phyloP scores from a whole-genome alignment of 2,797 vertebrate species.

The Odontamblyopus lacepedii region DNA sequence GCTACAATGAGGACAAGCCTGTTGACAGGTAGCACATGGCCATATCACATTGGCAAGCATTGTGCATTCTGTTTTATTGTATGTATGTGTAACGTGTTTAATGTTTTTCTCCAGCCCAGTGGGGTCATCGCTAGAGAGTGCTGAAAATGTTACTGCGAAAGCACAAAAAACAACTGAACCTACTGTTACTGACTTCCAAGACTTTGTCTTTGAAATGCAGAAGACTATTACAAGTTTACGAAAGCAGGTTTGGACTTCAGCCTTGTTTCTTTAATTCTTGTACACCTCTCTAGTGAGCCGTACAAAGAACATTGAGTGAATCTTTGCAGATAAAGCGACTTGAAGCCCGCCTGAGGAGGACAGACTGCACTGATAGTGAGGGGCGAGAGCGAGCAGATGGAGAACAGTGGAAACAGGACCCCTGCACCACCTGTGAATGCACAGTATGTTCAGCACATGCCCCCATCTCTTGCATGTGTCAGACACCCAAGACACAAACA shows the following conservation, averaged over 20 bases:
- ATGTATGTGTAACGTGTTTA: not conserved
- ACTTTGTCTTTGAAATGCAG: slow-evolving; percentile 94
- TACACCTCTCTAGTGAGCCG: not conserved
- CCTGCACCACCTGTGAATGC: slow-evolving; percentile 91
- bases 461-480: not conserved
- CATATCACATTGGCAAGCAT: too few relatives aligned
- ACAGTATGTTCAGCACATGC: slow-evolving; percentile 77
- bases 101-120: slow-evolving; percentile 59
- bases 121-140: slow-evolving; percentile 53
- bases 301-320: not conserved
- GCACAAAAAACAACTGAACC: slow-evolving; percentile 71
- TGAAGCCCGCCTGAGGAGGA: slow-evolving; percentile 88
- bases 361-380: slow-evolving; percentile 86
- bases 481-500: not conserved
- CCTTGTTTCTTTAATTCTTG: not conserved
- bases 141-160: slow-evolving; percentile 71
- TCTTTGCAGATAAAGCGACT: slow-evolving; percentile 91
- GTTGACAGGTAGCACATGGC: slow-evolving; percentile 57
- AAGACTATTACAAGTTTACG: slow-evolving; percentile 94
- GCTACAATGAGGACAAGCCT: slow-evolving; percentile 83
- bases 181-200: slow-evolving; percentile 86
- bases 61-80: not conserved
- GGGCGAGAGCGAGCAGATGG: slow-evolving; percentile 81
- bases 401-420: slow-evolving; percentile 87
- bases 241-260: slow-evolving; percentile 81